Conservation (phyloP, 2,113 vertebrate genomes). For the Crypturellus undulatus region DNA sequence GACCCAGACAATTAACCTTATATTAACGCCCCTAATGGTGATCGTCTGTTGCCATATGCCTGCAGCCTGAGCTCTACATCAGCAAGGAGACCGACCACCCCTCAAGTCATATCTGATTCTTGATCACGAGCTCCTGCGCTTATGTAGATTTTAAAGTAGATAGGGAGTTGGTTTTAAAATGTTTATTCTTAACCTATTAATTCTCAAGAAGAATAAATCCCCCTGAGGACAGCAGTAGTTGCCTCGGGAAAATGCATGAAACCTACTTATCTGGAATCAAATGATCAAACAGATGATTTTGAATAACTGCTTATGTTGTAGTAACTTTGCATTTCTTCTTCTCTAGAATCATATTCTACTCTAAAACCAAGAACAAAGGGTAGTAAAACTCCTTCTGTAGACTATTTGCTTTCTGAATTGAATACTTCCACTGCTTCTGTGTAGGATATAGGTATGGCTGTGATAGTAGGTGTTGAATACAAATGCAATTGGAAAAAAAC, state of each 20-base stretch:
- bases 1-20: slow-evolving; percentile 71
- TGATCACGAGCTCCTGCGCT: neutral
- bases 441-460: neutral
- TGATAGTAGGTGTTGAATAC: neutral
- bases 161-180: neutral
- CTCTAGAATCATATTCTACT: neutral
- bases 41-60: slow-evolving; percentile 66
- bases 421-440: neutral
- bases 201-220: neutral
- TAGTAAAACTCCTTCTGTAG: neutral
- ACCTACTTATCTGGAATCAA: neutral
- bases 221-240: neutral
- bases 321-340: neutral
- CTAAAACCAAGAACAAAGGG: neutral
- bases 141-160: neutral
- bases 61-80: neutral
- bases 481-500: neutral
- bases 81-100: neutral
- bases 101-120: neutral
- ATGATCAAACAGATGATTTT: neutral
- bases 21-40: slow-evolving; percentile 59
- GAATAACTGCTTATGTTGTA: neutral
- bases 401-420: neutral
- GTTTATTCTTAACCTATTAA: neutral
- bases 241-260: neutral